phyloP scores from a whole-genome alignment of 2,797 vertebrate species.

The Myoxocephalus aenaeus region DNA sequence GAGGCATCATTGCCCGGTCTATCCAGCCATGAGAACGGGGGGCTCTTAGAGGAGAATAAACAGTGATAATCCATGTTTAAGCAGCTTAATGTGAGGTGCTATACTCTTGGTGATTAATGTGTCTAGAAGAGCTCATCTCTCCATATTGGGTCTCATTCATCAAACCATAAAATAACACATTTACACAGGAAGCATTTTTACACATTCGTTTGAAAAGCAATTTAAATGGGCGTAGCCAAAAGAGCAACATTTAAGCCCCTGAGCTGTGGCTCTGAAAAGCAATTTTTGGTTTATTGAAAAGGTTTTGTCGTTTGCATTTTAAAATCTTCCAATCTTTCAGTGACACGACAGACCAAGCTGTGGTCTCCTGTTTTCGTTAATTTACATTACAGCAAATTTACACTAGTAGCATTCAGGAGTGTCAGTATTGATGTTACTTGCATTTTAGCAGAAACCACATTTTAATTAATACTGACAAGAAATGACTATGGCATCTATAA shows the following conservation, averaged over 20 bases:
- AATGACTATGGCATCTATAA: conserved; percentile 5
- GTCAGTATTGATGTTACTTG: conserved; percentile 1
- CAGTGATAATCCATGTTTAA: conserved; percentile 77
- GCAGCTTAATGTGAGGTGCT: conserved; percentile 81
- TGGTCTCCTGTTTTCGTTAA: background rate
- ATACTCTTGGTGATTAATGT: conserved; percentile 78
- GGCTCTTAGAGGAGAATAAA: conserved; percentile 76
- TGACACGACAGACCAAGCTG: background rate
- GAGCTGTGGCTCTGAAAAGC: conserved; percentile 36
- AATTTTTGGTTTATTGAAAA: conserved; percentile 57
- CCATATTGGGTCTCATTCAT: conserved; percentile 73
- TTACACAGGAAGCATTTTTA: conserved; percentile 58
- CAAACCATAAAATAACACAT: conserved; percentile 72
- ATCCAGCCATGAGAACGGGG: conserved; percentile 72
- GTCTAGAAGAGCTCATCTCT: conserved; percentile 75
- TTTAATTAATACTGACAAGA: conserved; percentile 5
- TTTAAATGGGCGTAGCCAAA: conserved; percentile 47
- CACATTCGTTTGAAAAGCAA: conserved; percentile 57
- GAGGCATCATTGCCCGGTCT: conserved; percentile 63
- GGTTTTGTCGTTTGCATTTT: conserved; percentile 35
- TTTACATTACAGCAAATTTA: conserved; percentile 1
- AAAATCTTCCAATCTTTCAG: conserved; percentile 14
- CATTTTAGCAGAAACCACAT: conserved; percentile 2
- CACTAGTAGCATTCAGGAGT: background rate
- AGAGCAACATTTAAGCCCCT: conserved; percentile 38